phyloP scores from a whole-genome alignment of 1,140 invertebrate genomes.

The Antheraea pernyi region DNA sequence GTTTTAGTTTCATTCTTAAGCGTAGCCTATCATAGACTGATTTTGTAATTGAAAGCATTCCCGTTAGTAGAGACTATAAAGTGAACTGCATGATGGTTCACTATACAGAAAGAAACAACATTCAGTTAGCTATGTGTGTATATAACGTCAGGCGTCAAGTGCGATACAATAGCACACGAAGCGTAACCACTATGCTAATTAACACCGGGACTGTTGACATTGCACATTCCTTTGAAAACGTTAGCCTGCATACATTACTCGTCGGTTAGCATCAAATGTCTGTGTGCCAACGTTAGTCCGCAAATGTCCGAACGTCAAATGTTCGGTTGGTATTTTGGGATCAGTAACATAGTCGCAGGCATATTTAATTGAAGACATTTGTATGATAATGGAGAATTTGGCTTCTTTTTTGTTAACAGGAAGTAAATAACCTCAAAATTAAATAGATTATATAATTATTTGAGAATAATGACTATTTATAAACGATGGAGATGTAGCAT shows the following conservation, averaged over 20 bases:
- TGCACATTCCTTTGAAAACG: constrained; percentile 4
- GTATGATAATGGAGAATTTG: too few species aligned
- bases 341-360: not conserved
- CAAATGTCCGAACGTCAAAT: not conserved
- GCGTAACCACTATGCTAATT: not conserved
- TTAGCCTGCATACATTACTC: not conserved
- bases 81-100: too few species aligned
- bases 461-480: too few species aligned
- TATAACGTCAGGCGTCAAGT: not conserved
- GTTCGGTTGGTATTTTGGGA: not conserved
- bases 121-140: not conserved
- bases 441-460: too few species aligned
- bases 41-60: too few species aligned
- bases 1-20: too few species aligned
- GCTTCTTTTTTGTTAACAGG: too few species aligned
- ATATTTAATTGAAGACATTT: not conserved
- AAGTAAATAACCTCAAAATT: too few species aligned
- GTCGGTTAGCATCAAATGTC: not conserved
- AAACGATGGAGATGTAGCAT: too few species aligned
- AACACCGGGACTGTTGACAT: not conserved
- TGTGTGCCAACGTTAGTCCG: not conserved
- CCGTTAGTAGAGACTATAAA: too few species aligned
- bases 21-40: too few species aligned
- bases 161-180: not conserved
- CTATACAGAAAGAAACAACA: not conserved